These are phyloP conservation scores for Heterocephalus glaber DNA, from an alignment of 2,113 vertebrate genomes.

Conservation along the genomic window DNA sequence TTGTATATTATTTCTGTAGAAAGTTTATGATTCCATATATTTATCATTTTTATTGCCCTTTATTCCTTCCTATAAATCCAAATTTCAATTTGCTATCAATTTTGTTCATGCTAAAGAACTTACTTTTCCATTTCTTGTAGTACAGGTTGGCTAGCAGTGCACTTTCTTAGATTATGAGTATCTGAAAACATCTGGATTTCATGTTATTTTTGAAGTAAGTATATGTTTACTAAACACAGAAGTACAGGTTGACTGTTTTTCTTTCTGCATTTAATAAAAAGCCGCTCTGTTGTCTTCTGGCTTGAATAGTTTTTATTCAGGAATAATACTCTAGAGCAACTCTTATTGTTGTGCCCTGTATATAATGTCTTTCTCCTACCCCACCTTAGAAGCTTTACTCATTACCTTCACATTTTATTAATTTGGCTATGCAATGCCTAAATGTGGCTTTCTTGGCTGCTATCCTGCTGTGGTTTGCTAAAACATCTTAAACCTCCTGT, in stretches of 20 bases:
- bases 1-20: not conserved
- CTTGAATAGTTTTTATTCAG: slow-evolving; percentile 2
- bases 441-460: not conserved
- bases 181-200: not conserved
- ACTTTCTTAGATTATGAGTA: not conserved
- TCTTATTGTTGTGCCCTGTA: not conserved
- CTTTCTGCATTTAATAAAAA: not conserved
- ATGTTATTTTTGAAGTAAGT: slow-evolving; percentile 26
- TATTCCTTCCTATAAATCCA: not conserved
- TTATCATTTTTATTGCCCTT: slow-evolving; percentile 7
- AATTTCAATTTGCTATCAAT: not conserved
- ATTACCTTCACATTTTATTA: not conserved
- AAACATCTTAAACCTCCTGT: not conserved
- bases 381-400: not conserved
- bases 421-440: not conserved
- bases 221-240: not conserved
- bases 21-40: not conserved
- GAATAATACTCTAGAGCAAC: not conserved
- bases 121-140: not conserved
- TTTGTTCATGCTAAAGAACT: not conserved
- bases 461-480: not conserved
- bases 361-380: not conserved
- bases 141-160: not conserved
- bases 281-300: not conserved
- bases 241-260: not conserved